Evolutionary conservation across 1,140 invertebrate genomes (phyloP).

Genomic region (Drosophila nannoptera): DNA sequence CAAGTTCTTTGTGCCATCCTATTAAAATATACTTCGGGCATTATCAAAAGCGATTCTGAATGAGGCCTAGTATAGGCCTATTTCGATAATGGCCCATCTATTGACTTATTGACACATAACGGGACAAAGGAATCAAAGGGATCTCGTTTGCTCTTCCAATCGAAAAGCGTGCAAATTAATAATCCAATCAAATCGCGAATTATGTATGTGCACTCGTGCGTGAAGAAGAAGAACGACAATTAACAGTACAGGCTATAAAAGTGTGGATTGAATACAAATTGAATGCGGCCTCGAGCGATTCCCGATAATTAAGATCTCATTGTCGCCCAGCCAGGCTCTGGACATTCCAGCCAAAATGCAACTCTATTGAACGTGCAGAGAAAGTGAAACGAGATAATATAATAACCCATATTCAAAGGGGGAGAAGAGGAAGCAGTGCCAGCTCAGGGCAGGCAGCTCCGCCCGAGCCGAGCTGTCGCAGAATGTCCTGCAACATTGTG

Average conservation of each 20-base stretch:
- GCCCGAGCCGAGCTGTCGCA: constrained; percentile 33
- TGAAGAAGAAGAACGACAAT: neutral
- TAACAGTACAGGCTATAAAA: too few relatives aligned
- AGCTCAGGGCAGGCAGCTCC: constrained; percentile 7
- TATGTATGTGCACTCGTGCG: neutral
- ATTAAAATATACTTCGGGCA: neutral
- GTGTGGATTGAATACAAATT: constrained; percentile 10
- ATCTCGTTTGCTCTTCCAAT: too few relatives aligned
- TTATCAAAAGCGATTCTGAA: too few relatives aligned
- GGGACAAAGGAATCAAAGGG: neutral
- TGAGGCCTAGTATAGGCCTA: too few relatives aligned
- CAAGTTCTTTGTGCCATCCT: neutral
- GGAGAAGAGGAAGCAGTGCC: too few relatives aligned
- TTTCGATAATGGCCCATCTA: too few relatives aligned
- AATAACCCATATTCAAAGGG: too few relatives aligned
- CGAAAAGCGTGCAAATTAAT: too few relatives aligned
- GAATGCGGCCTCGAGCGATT: constrained; percentile 14
- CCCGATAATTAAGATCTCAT: constrained; percentile 9
- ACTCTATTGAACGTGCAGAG: constrained; percentile 10
- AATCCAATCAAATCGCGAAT: too few relatives aligned
- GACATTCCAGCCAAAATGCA: constrained; percentile 11
- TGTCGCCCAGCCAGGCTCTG: constrained; percentile 15
- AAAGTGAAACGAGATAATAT: constrained; percentile 16
- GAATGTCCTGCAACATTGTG: constrained; percentile 45
- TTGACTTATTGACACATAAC: too few relatives aligned